Percentiles rank a stretch among this genome's conserved stretches.
phyloP scores from a whole-genome alignment of 2,797 vertebrate genomes.

The Rhinichthys osculus region DNA sequence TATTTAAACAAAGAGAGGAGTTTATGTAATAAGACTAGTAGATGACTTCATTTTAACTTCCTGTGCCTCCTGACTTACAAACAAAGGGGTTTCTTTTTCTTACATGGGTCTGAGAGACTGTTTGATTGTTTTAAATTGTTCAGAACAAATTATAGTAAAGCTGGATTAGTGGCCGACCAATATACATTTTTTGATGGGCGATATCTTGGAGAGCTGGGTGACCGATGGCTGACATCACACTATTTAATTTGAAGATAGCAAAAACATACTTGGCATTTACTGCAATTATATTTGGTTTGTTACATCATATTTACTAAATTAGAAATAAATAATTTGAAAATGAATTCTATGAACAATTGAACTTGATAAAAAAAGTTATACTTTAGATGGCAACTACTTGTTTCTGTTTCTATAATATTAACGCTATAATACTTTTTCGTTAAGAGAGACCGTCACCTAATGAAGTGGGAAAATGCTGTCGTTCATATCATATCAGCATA shows the following conservation, averaged over 20 bases:
- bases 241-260: background rate
- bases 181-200: background rate
- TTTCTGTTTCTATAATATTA: background rate
- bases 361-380: background rate
- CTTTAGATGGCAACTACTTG: background rate
- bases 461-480: background rate
- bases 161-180: background rate
- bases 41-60: slow-evolving; percentile 35
- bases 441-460: background rate
- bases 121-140: background rate
- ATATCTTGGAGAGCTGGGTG: background rate
- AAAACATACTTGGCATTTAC: background rate
- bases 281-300: background rate
- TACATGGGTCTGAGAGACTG: background rate
- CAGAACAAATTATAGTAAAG: background rate
- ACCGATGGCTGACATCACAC: background rate
- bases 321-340: background rate
- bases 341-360: background rate
- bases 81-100: background rate
- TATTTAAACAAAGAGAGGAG: slow-evolving; percentile 1
- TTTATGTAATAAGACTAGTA: slow-evolving; percentile 17
- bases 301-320: background rate
- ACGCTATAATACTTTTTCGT: background rate
- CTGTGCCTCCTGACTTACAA: slow-evolving; percentile 10
- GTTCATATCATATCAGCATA: background rate